Base-by-base conservation (phyloP, 2,888 invertebrate genomes). In the Anoncus sp. region DNA sequence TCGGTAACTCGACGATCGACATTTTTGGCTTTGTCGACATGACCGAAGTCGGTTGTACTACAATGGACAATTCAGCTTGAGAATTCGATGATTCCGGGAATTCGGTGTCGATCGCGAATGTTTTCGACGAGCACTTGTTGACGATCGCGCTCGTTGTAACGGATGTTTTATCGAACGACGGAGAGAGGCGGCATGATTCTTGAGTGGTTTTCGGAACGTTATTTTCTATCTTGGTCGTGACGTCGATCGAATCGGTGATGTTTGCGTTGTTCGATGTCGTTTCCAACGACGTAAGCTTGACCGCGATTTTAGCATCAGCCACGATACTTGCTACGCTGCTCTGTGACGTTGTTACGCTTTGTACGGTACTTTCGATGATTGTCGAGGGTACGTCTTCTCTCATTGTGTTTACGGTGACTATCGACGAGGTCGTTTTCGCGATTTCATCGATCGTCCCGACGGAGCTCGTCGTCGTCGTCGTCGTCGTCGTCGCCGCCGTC, bases 301-400 rank as follows among this genome's bases (percentile, higher is more conserved):
- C 86, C 0, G 87, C 87, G 35, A 89, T 87, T 81, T 90, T 91
- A 1, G 87, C 87, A 62, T 90, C 90, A 0, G 86, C 81, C 3
- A 88, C 88, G 47, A 89, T 87, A 18, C 84, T 87, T 0, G 86
- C 86, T 85, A 89, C 86, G 0, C 75, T 86, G 0, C 75, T 82
- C 27, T 22, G 55, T 0, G 86, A 77, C 4, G 85, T 77, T 43
- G 85, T 60, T 40, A 71, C 20, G 71, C 67, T 74, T 45, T 82
- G 82, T 71, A 85, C 85, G 59, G 83, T 80, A 80, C 73, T 83
- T 10, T 85, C 86, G 3, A 79, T 72, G n/a, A 62, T 60, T 2
- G 83, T 45, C n/a, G 80, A 57, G 1, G 83, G 45, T 4, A 77
- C 20, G 3, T 73, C 67, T 65, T 87, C 84, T 12, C 82, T 85